Conservation (phyloP, 1,140 invertebrate species). For the Drosophila murphyi region DNA sequence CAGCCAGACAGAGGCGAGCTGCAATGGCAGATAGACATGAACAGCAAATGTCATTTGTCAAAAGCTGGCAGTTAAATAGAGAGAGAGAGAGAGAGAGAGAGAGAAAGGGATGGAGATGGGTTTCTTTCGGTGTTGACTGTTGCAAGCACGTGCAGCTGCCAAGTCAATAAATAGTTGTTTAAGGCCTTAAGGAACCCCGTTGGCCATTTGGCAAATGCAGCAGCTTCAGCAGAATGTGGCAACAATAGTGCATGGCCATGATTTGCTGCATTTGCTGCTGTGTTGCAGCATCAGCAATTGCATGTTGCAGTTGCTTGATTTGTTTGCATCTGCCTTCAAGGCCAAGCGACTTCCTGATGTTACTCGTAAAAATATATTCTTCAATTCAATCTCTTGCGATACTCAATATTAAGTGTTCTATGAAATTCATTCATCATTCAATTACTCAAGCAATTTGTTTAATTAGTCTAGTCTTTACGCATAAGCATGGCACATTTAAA, state of each 20-base stretch:
- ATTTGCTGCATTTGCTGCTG: constrained; percentile 4
- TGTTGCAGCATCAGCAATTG: constrained; percentile 14
- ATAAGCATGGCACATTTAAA: too few species aligned
- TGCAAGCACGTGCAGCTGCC: neutral
- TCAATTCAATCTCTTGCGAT: too few species aligned
- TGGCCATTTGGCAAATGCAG: neutral
- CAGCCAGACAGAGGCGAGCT: neutral
- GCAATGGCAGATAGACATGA: neutral
- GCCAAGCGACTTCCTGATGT: constrained; percentile 6
- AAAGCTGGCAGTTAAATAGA: neutral
- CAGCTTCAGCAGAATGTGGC: neutral
- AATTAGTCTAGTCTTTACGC: too few species aligned
- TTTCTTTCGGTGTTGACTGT: neutral
- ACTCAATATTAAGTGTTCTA: too few species aligned
- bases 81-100: neutral
- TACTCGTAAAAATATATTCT: too few species aligned
- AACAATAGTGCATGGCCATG: neutral
- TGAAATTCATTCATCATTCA: too few species aligned
- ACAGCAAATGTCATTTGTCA: neutral
- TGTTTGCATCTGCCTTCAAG: constrained; percentile 31
- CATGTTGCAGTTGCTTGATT: constrained; percentile 20
- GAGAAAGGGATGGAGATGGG: neutral
- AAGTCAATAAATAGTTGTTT: neutral
- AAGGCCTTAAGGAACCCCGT: neutral
- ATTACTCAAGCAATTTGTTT: too few species aligned